Percentiles rank a stretch among this genome's conserved stretches.
Conservation (phyloP, 2,113 vertebrate species). For the Sylvia atricapilla region DNA sequence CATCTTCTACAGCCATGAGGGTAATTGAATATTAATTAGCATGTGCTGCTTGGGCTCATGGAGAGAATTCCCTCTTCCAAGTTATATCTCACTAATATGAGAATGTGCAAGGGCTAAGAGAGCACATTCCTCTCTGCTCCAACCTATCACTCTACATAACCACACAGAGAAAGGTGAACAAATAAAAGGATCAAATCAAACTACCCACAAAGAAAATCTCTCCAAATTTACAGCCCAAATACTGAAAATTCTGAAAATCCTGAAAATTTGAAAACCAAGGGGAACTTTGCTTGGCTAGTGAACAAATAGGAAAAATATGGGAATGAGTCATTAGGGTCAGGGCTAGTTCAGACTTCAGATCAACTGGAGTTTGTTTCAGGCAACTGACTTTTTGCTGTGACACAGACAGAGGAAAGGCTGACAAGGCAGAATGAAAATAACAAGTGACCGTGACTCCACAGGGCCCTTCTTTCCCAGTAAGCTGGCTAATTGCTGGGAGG, state of each 20-base stretch:
- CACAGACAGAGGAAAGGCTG: conserved; percentile 32
- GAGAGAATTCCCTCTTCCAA: background rate
- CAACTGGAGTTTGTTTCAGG: background rate
- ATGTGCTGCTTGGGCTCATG: background rate
- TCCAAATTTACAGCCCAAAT: background rate
- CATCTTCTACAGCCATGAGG: background rate
- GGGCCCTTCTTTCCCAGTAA: conserved; percentile 1
- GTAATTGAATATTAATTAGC: background rate
- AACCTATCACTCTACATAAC: background rate
- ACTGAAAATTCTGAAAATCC: background rate
- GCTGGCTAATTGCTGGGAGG: background rate
- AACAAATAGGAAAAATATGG: background rate
- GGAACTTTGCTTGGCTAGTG: background rate
- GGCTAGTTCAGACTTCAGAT: background rate
- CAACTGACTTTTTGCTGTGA: conserved; percentile 6
- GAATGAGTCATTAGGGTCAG: background rate
- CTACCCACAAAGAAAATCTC: background rate
- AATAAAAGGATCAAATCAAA: conserved; percentile 1
- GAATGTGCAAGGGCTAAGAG: background rate
- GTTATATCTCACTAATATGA: background rate
- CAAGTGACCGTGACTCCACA: background rate
- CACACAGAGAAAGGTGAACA: background rate
- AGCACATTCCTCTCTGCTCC: background rate
- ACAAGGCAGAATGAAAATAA: background rate
- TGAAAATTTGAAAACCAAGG: background rate